These are phyloP conservation scores for Cepphus grylle DNA, from an alignment of 2,113 vertebrate species.

Conservation along the genomic window DNA sequence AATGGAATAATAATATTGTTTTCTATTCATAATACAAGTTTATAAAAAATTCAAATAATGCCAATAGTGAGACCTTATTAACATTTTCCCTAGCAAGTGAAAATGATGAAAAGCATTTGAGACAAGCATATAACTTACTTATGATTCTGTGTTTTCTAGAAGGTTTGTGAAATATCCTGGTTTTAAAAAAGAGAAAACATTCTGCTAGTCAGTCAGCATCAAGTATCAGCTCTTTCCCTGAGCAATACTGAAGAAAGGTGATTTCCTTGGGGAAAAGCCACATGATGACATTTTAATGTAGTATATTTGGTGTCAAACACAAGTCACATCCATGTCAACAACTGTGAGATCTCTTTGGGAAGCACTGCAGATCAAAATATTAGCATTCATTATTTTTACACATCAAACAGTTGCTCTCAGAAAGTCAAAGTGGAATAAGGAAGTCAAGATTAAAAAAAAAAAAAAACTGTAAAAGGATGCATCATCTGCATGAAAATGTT, in stretches of 20 bases:
- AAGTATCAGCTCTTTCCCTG: background rate
- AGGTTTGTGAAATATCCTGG: background rate
- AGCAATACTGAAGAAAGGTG: background rate
- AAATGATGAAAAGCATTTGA: background rate
- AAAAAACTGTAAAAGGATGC: background rate
- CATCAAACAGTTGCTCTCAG: background rate
- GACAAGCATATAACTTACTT: background rate
- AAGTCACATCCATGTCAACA: background rate
- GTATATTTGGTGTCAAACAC: background rate
- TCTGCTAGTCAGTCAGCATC: background rate
- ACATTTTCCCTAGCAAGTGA: background rate
- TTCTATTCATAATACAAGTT: background rate
- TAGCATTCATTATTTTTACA: background rate
- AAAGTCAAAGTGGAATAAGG: background rate
- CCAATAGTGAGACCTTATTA: background rate
- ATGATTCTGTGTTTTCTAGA: background rate
- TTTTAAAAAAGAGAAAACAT: background rate
- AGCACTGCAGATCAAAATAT: conserved; percentile 15
- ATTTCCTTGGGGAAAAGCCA: background rate
- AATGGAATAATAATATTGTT: background rate
- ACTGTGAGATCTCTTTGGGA: background rate
- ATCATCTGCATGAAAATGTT: background rate
- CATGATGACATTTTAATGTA: background rate
- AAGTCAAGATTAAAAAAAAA: background rate
- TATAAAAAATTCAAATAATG: background rate